Evolutionary conservation across 2,888 invertebrate genomes (phyloP), one percentile per base, ranked within the genome.

Genomic region (Spatulosminthurus flaviceps): DNA sequence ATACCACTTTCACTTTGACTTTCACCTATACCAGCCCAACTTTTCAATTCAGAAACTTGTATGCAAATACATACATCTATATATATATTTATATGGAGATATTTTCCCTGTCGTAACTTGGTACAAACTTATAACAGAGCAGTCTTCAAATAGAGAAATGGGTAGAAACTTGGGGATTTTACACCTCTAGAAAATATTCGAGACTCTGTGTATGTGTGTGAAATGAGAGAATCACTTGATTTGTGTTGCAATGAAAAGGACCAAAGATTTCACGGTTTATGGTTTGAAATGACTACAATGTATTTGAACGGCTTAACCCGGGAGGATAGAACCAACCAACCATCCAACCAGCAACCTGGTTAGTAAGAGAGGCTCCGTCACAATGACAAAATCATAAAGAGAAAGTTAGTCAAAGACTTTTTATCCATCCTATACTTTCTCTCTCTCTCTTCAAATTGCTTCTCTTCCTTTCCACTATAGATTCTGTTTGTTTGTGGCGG

Each of bases 371-470:
- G 51, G 2, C 51, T 24, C 26, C 26, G 29, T 26, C 28, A 28
- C 67, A 67, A 67, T 67, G 67, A 67, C 67, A 67, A 29, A 67
- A 67, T 67, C 67, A 67, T 67, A 28, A 67, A 29, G 67, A 67
- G 9, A 67, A 67, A 67, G 28, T 67, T 28, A 67, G 67, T 67
- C 67, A 67, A 64, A 64, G 26, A 67, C 67, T 67, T 24, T 67
- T 29, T 67, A 26, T 67, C 16, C 51, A 2, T 51, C n/a, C 13
- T 16, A 16, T 13, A 4, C 51, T 51, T 16, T 2, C n/a, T n/a
- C 28, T 28, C 16, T 9, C 67, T 67, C 13, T 1, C 64, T 13
- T 13, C 22, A 22, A 64, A 1, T 26, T 21, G 13, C 64, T 64
- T 22, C 13, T 21, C 24, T 64, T 11, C 21, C 22, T n/a, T n/a